These are phyloP conservation scores for Drosophila azteca DNA, from an alignment of 1,140 invertebrate species.

Conservation along the genomic window DNA sequence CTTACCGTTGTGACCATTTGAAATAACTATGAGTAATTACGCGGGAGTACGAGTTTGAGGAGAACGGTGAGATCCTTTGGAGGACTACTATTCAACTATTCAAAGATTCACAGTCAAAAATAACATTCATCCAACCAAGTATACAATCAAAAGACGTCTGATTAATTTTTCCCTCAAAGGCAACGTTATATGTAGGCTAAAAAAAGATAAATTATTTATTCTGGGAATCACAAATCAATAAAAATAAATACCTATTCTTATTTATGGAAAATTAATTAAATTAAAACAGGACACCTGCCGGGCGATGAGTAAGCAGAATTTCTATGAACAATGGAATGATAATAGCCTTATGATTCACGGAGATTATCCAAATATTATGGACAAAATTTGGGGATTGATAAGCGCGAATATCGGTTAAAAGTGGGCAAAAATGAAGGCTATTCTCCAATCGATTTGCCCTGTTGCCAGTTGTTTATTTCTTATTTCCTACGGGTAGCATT, in stretches of 20 bases:
- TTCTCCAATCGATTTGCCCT: conserved; percentile 28
- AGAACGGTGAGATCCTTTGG: no score
- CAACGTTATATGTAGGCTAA: conserved; percentile 13
- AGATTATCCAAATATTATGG: conserved; percentile 31
- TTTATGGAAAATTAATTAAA: conserved; percentile 19
- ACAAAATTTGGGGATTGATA: conserved; percentile 30
- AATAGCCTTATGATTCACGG: conserved; percentile 28
- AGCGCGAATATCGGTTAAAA: conserved; percentile 16
- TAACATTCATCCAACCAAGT: conserved; percentile 1
- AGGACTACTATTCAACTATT: no score
- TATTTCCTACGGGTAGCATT: conserved; percentile 15
- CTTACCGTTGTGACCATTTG: conserved; percentile 21
- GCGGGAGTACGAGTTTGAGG: no score
- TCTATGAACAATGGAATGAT: conserved; percentile 14
- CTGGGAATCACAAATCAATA: conserved; percentile 26
- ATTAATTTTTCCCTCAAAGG: neutral
- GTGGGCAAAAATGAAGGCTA: conserved; percentile 38
- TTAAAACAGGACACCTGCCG: conserved; percentile 9
- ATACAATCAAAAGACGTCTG: conserved; percentile 2
- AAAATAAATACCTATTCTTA: neutral
- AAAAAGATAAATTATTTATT: conserved; percentile 22
- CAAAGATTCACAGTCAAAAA: neutral
- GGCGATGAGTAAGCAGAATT: conserved; percentile 10
- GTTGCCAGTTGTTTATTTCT: conserved; percentile 37
- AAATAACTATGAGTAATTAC: no score